A percentile compares a stretch with the other conserved stretches of the same genome.
Conservation (phyloP, 2,113 vertebrate genomes). For the Euleptes europaea region DNA sequence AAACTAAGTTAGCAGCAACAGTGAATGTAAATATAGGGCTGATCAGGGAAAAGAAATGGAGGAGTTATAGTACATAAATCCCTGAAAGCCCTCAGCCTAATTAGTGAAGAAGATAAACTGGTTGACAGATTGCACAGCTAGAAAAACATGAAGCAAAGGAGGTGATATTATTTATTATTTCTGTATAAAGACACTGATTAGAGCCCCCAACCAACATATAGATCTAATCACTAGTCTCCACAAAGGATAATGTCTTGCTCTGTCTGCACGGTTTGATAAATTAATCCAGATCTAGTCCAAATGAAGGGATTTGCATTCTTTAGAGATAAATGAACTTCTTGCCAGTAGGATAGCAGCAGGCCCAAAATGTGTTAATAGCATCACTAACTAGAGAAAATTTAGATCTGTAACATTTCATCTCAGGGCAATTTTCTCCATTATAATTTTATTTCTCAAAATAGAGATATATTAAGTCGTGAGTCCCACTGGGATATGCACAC, state of each 20-base stretch:
- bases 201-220: constrained; percentile 54
- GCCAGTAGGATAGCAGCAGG: constrained; percentile 17
- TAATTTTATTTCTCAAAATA: background rate
- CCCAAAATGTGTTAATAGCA: constrained; percentile 1
- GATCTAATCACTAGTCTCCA: constrained; percentile 59
- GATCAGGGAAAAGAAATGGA: constrained; percentile 59
- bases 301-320: constrained; percentile 59
- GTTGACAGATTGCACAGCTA: constrained; percentile 63
- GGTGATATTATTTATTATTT: constrained; percentile 61
- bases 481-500: background rate
- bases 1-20: constrained; percentile 35
- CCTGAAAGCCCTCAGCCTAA: constrained; percentile 53
- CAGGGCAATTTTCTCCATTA: background rate
- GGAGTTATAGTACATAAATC: constrained; percentile 51
- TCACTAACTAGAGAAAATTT: background rate
- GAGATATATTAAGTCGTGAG: background rate
- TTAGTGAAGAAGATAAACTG: constrained; percentile 66
- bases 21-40: constrained; percentile 54
- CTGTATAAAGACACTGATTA: constrained; percentile 56
- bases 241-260: constrained; percentile 55
- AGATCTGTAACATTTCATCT: background rate
- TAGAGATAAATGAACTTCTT: constrained; percentile 55
- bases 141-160: constrained; percentile 60
- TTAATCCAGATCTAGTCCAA: constrained; percentile 64
- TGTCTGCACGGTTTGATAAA: constrained; percentile 49